phyloP scores from a whole-genome alignment of 2,888 invertebrate species.

The Adelphocoris suturalis region DNA sequence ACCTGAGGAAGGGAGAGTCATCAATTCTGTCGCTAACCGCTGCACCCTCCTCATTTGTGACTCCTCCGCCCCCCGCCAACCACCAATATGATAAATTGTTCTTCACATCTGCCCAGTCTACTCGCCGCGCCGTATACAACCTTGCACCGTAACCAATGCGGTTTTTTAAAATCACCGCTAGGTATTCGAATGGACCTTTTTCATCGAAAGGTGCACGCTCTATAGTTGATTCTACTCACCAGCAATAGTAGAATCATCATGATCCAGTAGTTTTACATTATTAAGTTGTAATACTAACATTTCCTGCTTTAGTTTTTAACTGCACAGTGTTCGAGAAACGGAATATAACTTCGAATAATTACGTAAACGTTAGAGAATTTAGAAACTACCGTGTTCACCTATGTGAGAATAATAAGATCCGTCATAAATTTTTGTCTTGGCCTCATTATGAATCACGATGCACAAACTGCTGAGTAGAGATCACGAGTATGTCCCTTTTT shows the following conservation, averaged over 20 bases:
- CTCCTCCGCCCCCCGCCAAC: neutral
- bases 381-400: too few relatives aligned
- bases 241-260: neutral
- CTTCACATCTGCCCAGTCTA: conserved; percentile 42
- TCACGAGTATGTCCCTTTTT: too few relatives aligned
- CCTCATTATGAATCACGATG: too few relatives aligned
- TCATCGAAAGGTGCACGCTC: neutral
- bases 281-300: too few relatives aligned
- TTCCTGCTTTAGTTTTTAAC: too few relatives aligned
- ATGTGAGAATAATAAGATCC: too few relatives aligned
- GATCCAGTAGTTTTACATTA: too few relatives aligned
- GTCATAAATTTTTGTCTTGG: too few relatives aligned
- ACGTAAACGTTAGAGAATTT: too few relatives aligned
- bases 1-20: conserved; percentile 29
- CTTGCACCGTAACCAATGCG: conserved; percentile 46
- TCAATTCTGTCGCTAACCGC: conserved; percentile 36
- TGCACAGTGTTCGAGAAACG: too few relatives aligned
- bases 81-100: conserved; percentile 20
- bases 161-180: conserved; percentile 29
- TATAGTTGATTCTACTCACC: neutral
- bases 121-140: conserved; percentile 29
- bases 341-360: too few relatives aligned
- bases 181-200: conserved; percentile 3
- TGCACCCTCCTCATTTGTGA: conserved; percentile 22
- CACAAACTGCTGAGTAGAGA: too few relatives aligned